Percentiles rank a stretch among this genome's conserved stretches.
Evolutionary conservation across 2,797 vertebrate species (phyloP).

Genomic region (Halcyon leucocephala): DNA sequence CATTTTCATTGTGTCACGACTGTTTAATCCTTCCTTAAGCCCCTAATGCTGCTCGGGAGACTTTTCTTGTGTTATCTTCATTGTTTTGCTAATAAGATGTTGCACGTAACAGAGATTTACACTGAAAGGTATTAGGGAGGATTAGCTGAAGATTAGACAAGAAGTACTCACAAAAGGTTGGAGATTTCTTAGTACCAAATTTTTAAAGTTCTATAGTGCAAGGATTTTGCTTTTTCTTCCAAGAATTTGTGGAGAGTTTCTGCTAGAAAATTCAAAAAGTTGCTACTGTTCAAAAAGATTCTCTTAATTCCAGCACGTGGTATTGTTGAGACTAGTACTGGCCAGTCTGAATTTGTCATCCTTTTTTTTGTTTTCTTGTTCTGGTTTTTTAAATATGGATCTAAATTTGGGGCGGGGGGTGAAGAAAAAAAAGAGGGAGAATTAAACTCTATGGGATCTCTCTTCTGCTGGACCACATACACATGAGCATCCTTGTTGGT

Average conservation of each 20-base stretch:
- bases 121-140: constrained; percentile 63
- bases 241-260: background rate
- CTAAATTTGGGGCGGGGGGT: background rate
- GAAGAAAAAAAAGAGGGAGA: background rate
- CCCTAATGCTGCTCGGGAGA: constrained; percentile 4
- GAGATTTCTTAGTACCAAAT: background rate
- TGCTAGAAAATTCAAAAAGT: background rate
- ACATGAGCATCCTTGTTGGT: background rate
- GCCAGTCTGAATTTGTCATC: background rate
- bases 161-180: background rate
- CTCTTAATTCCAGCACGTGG: background rate
- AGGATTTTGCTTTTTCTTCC: background rate
- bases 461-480: background rate
- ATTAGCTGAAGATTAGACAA: constrained; percentile 62
- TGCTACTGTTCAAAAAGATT: background rate
- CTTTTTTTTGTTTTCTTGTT: fast-evolving
- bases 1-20: constrained; percentile 5
- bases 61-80: constrained; percentile 38
- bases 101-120: constrained; percentile 42
- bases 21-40: constrained; percentile 52
- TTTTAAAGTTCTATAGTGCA: background rate
- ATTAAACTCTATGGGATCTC: background rate
- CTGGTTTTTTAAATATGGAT: background rate
- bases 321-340: background rate
- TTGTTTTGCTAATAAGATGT: constrained; percentile 55